These are phyloP conservation scores for Sebastes schlegelii DNA, from an alignment of 2,113 vertebrate genomes.

Conservation along the genomic window DNA sequence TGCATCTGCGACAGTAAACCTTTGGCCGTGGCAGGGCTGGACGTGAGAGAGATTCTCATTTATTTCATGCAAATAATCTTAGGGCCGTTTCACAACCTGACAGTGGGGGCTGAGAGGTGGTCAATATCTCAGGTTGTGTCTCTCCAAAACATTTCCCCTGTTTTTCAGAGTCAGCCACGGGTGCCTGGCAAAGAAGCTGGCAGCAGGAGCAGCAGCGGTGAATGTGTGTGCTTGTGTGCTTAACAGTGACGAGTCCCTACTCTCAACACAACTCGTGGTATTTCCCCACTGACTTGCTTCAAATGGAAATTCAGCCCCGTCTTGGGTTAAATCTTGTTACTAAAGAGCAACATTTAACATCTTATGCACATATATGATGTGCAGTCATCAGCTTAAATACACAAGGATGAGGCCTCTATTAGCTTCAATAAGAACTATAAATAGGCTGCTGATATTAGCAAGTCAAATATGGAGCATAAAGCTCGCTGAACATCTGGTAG, in stretches of 20 bases:
- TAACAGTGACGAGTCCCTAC: not conserved
- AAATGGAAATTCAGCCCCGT: conserved; percentile 21
- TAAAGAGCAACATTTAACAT: conserved; percentile 36
- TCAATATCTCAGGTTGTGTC: conserved; percentile 58
- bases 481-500: conserved; percentile 61
- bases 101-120: conserved; percentile 66
- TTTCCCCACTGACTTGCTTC: not conserved
- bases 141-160: conserved; percentile 55
- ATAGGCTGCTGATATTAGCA: conserved; percentile 56
- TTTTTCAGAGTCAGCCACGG: conserved; percentile 26
- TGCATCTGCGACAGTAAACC: conserved; percentile 81
- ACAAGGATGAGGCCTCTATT: conserved; percentile 17
- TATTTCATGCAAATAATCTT: conserved; percentile 82
- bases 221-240: not conserved
- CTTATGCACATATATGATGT: not conserved
- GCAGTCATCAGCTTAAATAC: conserved; percentile 8
- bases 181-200: conserved; percentile 23
- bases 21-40: conserved; percentile 73
- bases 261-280: not conserved
- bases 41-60: conserved; percentile 77
- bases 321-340: conserved; percentile 15
- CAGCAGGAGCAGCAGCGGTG: conserved; percentile 1
- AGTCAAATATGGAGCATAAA: conserved; percentile 57
- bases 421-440: conserved; percentile 34
- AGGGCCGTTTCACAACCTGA: conserved; percentile 71